phyloP scores from a whole-genome alignment of 2,113 vertebrate genomes.

The Canis aureus region DNA sequence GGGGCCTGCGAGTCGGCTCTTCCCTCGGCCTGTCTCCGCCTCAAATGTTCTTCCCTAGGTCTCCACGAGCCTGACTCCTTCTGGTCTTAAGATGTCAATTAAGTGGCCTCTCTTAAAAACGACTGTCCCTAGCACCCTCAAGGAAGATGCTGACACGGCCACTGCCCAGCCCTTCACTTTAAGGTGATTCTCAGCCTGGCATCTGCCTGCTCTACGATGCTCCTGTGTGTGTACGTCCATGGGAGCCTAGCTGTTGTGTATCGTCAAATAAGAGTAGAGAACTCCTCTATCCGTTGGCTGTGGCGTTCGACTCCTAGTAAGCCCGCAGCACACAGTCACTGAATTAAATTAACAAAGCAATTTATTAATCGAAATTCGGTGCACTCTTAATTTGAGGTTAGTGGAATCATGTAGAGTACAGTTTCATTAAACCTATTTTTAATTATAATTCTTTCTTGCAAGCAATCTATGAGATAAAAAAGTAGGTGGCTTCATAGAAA shows the following conservation, averaged over 20 bases:
- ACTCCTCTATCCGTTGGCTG: background rate
- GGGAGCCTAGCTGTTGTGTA: background rate
- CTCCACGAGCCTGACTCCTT: background rate
- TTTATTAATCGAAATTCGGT: constrained; percentile 8
- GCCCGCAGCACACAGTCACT: background rate
- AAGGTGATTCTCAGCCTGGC: background rate
- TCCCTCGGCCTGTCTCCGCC: background rate
- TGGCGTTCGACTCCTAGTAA: background rate
- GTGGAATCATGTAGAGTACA: background rate
- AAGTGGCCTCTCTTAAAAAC: background rate
- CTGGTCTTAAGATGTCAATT: background rate
- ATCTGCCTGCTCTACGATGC: background rate
- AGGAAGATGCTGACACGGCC: too few species aligned
- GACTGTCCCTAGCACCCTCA: too few species aligned
- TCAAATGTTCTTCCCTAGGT: background rate
- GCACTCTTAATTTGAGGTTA: background rate
- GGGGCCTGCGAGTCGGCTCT: background rate
- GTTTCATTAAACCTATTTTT: constrained; percentile 30
- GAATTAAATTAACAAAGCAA: background rate
- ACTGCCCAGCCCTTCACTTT: background rate
- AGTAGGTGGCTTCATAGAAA: constrained; percentile 43
- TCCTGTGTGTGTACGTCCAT: too few species aligned
- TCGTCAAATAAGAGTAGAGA: background rate
- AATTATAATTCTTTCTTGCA: background rate
- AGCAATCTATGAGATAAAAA: background rate